Conservation (phyloP, 2,113 vertebrate genomes). For the Coptodon rendalli region DNA sequence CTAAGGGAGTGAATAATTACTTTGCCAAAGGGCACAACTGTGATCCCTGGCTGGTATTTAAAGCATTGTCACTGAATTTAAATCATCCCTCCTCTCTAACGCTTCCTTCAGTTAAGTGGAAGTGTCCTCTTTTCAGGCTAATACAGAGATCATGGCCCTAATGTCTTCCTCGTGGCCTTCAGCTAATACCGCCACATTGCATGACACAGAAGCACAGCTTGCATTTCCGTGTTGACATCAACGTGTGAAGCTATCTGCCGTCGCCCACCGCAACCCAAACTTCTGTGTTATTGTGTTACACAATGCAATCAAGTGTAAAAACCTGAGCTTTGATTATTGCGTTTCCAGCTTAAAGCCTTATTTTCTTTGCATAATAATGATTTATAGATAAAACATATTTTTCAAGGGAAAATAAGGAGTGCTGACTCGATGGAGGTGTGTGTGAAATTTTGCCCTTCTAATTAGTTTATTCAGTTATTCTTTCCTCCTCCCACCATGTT, state of each 20-base stretch:
- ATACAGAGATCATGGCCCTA: conserved; percentile 47
- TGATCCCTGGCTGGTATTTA: conserved; percentile 74
- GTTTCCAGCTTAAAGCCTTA: neutral
- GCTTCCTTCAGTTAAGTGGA: conserved; percentile 58
- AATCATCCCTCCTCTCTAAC: conserved; percentile 58
- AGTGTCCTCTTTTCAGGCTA: conserved; percentile 51
- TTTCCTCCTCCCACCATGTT: conserved; percentile 24
- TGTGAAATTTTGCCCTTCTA: conserved; percentile 39
- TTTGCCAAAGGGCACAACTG: conserved; percentile 70
- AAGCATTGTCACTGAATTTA: conserved; percentile 72
- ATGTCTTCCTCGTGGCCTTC: conserved; percentile 28
- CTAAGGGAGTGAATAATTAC: conserved; percentile 71
- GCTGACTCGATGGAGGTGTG: conserved; percentile 23
- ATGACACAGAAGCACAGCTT: neutral
- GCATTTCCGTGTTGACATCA: neutral
- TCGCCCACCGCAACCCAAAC: neutral
- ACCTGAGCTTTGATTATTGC: neutral
- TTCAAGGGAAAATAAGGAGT: neutral
- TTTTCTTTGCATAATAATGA: neutral
- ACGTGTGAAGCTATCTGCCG: neutral
- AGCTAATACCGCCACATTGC: conserved; percentile 1
- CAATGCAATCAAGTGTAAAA: neutral
- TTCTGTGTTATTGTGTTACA: neutral
- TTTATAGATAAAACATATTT: neutral
- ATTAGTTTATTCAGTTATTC: conserved; percentile 52